These are phyloP conservation scores for Coccyzus lansbergi DNA, from an alignment of 2,797 vertebrate genomes.

Conservation along the genomic window DNA sequence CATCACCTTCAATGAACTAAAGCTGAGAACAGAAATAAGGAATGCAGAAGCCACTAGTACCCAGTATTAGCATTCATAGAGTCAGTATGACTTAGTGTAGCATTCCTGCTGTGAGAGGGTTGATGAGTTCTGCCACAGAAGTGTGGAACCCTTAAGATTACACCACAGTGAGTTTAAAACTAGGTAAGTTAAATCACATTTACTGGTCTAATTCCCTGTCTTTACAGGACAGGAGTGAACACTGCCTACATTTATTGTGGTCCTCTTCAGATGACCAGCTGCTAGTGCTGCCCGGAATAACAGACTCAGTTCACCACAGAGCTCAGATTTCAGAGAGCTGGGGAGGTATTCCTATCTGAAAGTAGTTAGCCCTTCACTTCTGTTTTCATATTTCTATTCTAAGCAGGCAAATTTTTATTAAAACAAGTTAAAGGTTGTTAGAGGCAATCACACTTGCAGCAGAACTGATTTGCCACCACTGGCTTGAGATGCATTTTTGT, in stretches of 20 bases:
- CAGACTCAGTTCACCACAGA: not conserved
- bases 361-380: not conserved
- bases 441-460: not conserved
- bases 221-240: not conserved
- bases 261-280: not conserved
- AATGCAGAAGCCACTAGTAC: not conserved
- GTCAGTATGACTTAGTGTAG: not conserved
- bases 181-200: constrained; percentile 2
- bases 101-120: not conserved
- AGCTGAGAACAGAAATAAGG: not conserved
- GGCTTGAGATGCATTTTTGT: not conserved
- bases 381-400: not conserved
- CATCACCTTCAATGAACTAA: not conserved
- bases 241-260: not conserved
- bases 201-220: constrained; percentile 11
- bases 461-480: not conserved
- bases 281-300: not conserved
- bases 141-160: not conserved
- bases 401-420: not conserved
- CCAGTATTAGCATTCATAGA: not conserved
- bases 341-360: not conserved
- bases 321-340: not conserved
- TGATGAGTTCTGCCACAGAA: not conserved
- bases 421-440: not conserved
- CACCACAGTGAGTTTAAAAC: not conserved